Base-by-base conservation (phyloP, 2,797 vertebrate genomes). In the Peromyscus eremicus region DNA sequence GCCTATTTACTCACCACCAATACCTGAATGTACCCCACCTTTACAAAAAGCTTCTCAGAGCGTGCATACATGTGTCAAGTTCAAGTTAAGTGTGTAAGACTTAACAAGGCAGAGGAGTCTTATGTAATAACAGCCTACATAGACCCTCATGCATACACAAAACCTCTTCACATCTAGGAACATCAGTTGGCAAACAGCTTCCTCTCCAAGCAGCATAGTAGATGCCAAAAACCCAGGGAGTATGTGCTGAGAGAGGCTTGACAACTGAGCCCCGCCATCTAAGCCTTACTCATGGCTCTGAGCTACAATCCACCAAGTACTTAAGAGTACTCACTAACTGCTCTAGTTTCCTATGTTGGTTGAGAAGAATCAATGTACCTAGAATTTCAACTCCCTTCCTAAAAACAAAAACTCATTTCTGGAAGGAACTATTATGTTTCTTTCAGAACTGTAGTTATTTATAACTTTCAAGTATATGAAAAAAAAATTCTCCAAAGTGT, bases 281-380 rank as follows among this genome's bases (percentile, higher is more conserved):
- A 81, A 89, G 76, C 5, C 87, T 89, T 62, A 32, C 29, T 89
- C 88, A 49, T 55, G 27, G 21, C 0, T 49, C 13, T 46, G 79
- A 57, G 87, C 64, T 76, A 49, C 2, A 91, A 70, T 62, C 83
- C 84, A 89, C 93, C 66, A 89, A 75, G 77, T 6, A 40, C 12
- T 87, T 79, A n/a, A 21, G 4, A 91, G 11, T 57, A 73, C 52
- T 87, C 86, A 81, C 16, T 81, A 84, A 96, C 81, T 62, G 79
- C 75, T 23, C 19, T 10, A 70, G 34, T 83, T 76, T 92, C 57
- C 57, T 70, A 62, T 64, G 52, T 71, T 12, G 6, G 25, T 71
- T 94, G 66, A 92, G 70, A 92, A 96, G 57, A 92, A 92, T 89
- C 79, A 37, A 55, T 90, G 64, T 34, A 97, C 93, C 71, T 88